Evolutionary conservation across 2,797 vertebrate species (phyloP), one percentile per base, ranked within the genome.

Genomic region (Helarctos malayanus): DNA sequence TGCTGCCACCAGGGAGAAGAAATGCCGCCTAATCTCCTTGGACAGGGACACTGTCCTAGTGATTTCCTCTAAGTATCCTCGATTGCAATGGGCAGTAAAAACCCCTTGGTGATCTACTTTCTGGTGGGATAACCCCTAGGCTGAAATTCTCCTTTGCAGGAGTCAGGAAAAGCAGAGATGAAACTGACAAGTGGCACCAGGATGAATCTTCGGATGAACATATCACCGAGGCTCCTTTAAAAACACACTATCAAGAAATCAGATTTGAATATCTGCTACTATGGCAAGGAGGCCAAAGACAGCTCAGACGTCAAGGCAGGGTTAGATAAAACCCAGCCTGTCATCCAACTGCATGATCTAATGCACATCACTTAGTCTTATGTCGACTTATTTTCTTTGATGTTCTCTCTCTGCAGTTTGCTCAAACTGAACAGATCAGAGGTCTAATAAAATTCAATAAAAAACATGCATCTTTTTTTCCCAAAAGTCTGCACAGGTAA

Each of bases 81-180:
- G 35, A 76, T 4, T 23, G 38, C 61, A 89, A 59, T 32, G 73
- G 86, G 94, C 29, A 81, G 19, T 63, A 59, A 81, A 49, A 52
- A 35, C 5, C 32, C 19, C 41, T 19, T 56, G 45, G 19, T 81
- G 45, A 94, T 86, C 32, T 56, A 18, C 0, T 71, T 35, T 94
- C 52, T 25, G 32, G 95, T 76, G 56, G 78, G 96, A 96, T 92
- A 93, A 97, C 69, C 32, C 57, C 65, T 45, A 89, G 96, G 69
- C 57, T 95, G 56, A 80, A 95, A 86, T 86, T 92, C 69, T 97
- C 85, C 95, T 89, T 97, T 93, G 38, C 41, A 96, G 88, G 79
- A 89, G 47, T 7, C 65, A 61, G 47, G 41, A n/a, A 84, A 90
- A 82, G 63, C 35, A 27, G 12, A 96, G 78, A 95, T 80, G 91